Conservation (phyloP, 2,888 invertebrate species). For the Machimus rusticus region DNA sequence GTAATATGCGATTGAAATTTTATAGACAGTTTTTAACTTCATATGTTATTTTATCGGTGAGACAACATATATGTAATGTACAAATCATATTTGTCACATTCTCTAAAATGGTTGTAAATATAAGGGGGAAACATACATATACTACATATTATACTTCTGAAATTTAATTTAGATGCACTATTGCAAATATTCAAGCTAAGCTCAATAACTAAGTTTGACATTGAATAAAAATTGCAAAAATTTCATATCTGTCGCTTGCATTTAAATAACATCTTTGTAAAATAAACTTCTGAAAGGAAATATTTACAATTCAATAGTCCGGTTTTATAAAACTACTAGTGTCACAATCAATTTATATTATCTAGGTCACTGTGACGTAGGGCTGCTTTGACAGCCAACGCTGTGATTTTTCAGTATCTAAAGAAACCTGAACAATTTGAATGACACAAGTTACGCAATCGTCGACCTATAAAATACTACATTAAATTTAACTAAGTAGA, state of each 20-base stretch:
- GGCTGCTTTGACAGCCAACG: not conserved
- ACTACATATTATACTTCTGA: no score
- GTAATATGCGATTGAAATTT: no score
- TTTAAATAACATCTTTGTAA: not conserved
- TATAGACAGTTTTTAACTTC: no score
- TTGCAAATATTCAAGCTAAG: no score
- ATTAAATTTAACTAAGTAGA: not conserved
- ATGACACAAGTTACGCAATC: not conserved
- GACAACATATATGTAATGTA: no score
- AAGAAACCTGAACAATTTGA: not conserved
- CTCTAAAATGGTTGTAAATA: no score
- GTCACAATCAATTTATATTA: not conserved
- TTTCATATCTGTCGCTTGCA: not conserved
- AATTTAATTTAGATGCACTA: no score
- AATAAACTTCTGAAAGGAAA: not conserved
- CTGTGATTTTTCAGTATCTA: not conserved
- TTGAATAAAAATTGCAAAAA: not conserved
- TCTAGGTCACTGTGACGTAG: not conserved
- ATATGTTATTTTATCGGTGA: no score
- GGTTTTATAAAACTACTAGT: not conserved
- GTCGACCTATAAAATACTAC: not conserved
- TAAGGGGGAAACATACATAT: no score
- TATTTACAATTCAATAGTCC: not conserved
- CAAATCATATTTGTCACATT: no score
- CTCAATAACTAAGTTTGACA: not conserved